These are phyloP conservation scores for Neocrepidodera transversa DNA, from an alignment of 2,888 invertebrate genomes.

Conservation along the genomic window DNA sequence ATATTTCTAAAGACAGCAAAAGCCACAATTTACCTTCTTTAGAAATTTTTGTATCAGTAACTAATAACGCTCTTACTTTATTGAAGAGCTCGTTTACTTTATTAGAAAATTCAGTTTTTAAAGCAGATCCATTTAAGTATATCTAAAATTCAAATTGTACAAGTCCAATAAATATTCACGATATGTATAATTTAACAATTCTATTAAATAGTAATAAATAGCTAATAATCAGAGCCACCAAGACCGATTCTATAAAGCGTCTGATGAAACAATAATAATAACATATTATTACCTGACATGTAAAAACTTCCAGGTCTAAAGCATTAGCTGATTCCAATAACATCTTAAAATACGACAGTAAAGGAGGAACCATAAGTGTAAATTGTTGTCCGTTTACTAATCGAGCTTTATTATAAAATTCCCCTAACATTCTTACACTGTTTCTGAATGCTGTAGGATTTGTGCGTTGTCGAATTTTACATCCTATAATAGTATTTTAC, in stretches of 20 bases:
- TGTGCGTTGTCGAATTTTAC: slow-evolving; percentile 39
- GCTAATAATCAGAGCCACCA: no score
- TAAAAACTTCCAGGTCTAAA: slow-evolving; percentile 58
- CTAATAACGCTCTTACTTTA: slow-evolving; percentile 52
- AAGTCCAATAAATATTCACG: no score
- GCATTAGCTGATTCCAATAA: slow-evolving; percentile 56
- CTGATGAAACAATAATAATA: not conserved
- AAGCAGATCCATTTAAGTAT: slow-evolving; percentile 54
- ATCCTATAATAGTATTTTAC: slow-evolving; percentile 42
- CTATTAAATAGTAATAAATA: no score
- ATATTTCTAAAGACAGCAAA: slow-evolving; percentile 58
- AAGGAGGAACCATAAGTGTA: slow-evolving; percentile 50
- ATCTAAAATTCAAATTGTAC: no score
- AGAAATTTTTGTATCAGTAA: slow-evolving; percentile 53
- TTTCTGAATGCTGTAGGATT: slow-evolving; percentile 55
- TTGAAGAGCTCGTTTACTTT: slow-evolving; percentile 54
- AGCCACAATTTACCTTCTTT: slow-evolving; percentile 56
- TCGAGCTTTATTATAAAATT: slow-evolving; percentile 54
- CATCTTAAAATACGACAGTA: slow-evolving; percentile 57
- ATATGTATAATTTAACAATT: no score
- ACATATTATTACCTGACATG: slow-evolving; percentile 54
- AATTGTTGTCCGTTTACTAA: slow-evolving; percentile 47
- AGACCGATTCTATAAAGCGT: no score
- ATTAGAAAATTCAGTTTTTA: slow-evolving; percentile 47
- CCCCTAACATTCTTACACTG: slow-evolving; percentile 57